Base-by-base conservation (phyloP, 2,888 invertebrate genomes). In the Drosophila glabriapex region DNA sequence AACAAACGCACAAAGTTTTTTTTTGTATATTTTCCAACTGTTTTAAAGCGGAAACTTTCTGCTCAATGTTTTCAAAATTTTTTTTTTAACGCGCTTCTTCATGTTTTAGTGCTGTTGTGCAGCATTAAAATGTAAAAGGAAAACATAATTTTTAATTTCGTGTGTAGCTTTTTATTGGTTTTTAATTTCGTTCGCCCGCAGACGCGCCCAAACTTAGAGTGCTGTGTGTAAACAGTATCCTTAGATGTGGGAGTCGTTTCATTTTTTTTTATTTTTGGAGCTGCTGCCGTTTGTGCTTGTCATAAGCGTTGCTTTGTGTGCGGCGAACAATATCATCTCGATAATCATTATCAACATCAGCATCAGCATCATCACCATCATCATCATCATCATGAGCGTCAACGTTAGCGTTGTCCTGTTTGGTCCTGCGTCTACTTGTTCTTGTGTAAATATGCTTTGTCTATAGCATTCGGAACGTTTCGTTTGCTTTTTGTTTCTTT, bases 91-190 rank as follows among this genome's bases (percentile, higher is more conserved):
- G 81, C 50, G 53, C 53, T 74, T 66, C 41, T n/a, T 54, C 41
- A 62, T 56, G 58, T 75, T 88, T 80, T 68, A 62, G 62, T 66
- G 63, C 72, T 80, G 68, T 70, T 80, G 61, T 73, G 55, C 75
- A 46, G 55, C 72, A 68, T 68, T 73, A 80, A 86, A 77, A 78
- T 72, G 68, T 73, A 78, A 75, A 74, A 83, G 77, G 66, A 89
- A 90, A 91, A 83, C 90, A 88, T 86, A 91, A 91, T 91, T 87
- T 91, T 90, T 88, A 90, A 91, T 91, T 87, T 91, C 77, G 73
- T 84, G 77, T 67, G 86, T 70, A 76, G 71, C 76, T 82, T 91
- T 90, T 90, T 89, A 91, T 89, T 89, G 91, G 91, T 89, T 89
- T 89, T 89, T 91, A 89, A 89, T 89, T 89, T 84, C 86, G 73